phyloP scores from a whole-genome alignment of 2,888 invertebrate species.

The Melolontha melolontha region DNA sequence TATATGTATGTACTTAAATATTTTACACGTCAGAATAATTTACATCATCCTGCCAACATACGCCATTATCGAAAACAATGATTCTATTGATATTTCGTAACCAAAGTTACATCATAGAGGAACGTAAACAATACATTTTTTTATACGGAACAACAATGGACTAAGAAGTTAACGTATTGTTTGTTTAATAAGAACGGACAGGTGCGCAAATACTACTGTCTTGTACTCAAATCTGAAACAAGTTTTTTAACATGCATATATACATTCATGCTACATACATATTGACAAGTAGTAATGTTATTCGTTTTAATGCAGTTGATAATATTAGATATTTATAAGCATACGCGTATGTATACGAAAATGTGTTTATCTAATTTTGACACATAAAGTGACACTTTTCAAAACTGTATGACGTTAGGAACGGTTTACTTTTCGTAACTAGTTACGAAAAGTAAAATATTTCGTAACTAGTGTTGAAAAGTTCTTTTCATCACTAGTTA shows the following conservation, averaged over 20 bases:
- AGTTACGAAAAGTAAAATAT: no score
- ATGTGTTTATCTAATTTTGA: no score
- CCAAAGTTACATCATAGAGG: constrained; percentile 26
- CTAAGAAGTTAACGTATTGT: constrained; percentile 27
- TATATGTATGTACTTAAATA: constrained; percentile 4
- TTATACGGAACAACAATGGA: constrained; percentile 21
- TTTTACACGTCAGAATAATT: constrained; percentile 12
- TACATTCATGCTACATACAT: constrained; percentile 11
- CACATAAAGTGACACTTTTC: no score
- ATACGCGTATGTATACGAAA: background rate
- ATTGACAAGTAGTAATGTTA: constrained; percentile 8
- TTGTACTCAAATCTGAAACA: constrained; percentile 23
- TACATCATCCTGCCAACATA: constrained; percentile 16
- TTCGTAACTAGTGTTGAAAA: no score
- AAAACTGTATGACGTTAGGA: no score
- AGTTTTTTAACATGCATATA: constrained; percentile 5
- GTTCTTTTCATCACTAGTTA: no score
- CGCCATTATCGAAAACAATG: constrained; percentile 29
- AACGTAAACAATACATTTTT: constrained; percentile 25
- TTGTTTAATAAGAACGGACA: constrained; percentile 32
- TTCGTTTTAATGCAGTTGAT: constrained; percentile 6
- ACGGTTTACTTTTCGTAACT: no score
- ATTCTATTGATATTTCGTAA: constrained; percentile 30
- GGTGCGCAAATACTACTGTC: constrained; percentile 28
- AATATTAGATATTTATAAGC: constrained; percentile 1